Percentiles rank a stretch among this genome's conserved stretches.
phyloP scores from a whole-genome alignment of 2,797 vertebrate genomes.

The Melanotaenia trifasciata region DNA sequence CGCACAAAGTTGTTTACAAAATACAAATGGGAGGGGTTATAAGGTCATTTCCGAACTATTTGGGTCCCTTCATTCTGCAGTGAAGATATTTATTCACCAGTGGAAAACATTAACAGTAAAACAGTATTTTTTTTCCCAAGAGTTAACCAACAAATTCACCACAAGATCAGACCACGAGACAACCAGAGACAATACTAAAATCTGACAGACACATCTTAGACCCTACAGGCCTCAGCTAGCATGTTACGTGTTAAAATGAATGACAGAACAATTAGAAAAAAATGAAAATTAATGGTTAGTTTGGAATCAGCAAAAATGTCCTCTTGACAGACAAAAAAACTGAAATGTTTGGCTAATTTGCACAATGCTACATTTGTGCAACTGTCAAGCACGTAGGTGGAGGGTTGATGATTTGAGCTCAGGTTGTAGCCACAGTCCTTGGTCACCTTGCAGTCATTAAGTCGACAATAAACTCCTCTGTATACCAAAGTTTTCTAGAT shows the following conservation, averaged over 20 bases:
- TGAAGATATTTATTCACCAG: background rate
- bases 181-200: background rate
- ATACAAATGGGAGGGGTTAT: background rate
- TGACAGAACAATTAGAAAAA: background rate
- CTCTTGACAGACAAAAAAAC: background rate
- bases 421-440: background rate
- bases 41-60: background rate
- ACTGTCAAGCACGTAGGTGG: background rate
- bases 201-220: background rate
- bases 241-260: background rate
- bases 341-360: background rate
- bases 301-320: background rate
- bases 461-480: background rate
- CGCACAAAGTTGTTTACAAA: background rate
- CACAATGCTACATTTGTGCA: background rate
- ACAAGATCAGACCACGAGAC: background rate
- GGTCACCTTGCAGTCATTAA: background rate
- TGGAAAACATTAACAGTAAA: background rate
- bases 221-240: background rate
- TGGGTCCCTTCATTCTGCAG: background rate
- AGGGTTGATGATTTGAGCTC: background rate
- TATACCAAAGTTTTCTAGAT: background rate
- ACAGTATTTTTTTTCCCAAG: background rate
- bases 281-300: background rate
- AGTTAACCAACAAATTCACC: background rate